A percentile compares a stretch with the other conserved stretches of the same genome.
phyloP scores from a whole-genome alignment of 2,113 vertebrate genomes.

The Platycercus adscitus region DNA sequence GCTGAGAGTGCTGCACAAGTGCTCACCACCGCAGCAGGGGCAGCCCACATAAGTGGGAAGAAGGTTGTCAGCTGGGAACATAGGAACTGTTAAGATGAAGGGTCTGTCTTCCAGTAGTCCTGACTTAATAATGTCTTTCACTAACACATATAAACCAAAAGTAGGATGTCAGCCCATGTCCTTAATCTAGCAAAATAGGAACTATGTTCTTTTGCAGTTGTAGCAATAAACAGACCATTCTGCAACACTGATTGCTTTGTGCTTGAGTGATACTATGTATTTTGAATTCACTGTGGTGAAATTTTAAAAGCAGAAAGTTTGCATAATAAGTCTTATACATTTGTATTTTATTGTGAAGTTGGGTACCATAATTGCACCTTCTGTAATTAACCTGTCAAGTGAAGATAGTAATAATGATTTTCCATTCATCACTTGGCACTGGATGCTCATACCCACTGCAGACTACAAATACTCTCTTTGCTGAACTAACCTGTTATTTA shows the following conservation, averaged over 20 bases:
- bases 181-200: not conserved
- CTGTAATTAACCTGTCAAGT: not conserved
- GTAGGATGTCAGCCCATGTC: not conserved
- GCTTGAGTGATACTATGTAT: not conserved
- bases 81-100: not conserved
- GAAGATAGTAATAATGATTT: not conserved
- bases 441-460: not conserved
- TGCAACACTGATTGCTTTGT: not conserved
- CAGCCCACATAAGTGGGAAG: rapidly evolving
- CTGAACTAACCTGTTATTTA: not conserved
- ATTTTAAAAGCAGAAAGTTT: not conserved
- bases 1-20: rapidly evolving
- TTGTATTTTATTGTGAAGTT: not conserved
- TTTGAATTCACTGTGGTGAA: not conserved
- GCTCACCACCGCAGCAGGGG: rapidly evolving
- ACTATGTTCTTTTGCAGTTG: not conserved
- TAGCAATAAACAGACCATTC: not conserved
- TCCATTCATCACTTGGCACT: not conserved
- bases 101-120: not conserved
- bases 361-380: not conserved
- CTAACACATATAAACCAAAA: not conserved
- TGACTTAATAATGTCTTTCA: not conserved
- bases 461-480: not conserved
- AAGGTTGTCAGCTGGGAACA: not conserved
- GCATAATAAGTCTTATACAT: not conserved